These are phyloP conservation scores for Gibbula magus DNA, from an alignment of 2,888 invertebrate genomes.

Conservation along the genomic window DNA sequence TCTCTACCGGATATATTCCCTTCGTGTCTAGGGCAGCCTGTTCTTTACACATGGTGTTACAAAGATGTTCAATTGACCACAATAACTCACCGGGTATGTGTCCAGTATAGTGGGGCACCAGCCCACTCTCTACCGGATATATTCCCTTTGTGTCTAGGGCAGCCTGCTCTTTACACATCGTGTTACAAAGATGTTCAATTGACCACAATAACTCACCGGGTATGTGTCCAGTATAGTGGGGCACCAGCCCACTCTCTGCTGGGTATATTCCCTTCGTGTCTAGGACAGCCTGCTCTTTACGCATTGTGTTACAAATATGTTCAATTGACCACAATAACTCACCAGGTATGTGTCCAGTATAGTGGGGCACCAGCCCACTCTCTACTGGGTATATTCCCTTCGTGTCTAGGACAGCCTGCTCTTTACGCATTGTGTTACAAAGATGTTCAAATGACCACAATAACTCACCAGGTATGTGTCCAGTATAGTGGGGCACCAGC, in stretches of 20 bases:
- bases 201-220: neutral
- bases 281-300: conserved; percentile 27
- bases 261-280: conserved; percentile 61
- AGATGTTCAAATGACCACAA: neutral
- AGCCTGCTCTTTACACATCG: too few species aligned
- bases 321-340: neutral
- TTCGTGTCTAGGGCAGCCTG: too few species aligned
- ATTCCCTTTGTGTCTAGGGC: too few species aligned
- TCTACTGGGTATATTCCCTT: too few species aligned
- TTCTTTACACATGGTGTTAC: too few species aligned
- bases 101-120: neutral
- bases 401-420: too few species aligned
- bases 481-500: conserved; percentile 69
- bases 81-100: neutral
- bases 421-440: too few species aligned
- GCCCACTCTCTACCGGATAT: too few species aligned
- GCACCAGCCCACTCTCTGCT: conserved; percentile 33
- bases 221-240: neutral
- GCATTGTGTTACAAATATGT: too few species aligned
- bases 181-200: too few species aligned
- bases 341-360: neutral
- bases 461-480: conserved; percentile 67
- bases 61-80: too few species aligned
- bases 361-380: neutral
- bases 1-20: neutral